Percentiles rank a stretch among this genome's conserved stretches.
Conservation (phyloP, 2,888 invertebrate species). For the Ctenicera cuprea region DNA sequence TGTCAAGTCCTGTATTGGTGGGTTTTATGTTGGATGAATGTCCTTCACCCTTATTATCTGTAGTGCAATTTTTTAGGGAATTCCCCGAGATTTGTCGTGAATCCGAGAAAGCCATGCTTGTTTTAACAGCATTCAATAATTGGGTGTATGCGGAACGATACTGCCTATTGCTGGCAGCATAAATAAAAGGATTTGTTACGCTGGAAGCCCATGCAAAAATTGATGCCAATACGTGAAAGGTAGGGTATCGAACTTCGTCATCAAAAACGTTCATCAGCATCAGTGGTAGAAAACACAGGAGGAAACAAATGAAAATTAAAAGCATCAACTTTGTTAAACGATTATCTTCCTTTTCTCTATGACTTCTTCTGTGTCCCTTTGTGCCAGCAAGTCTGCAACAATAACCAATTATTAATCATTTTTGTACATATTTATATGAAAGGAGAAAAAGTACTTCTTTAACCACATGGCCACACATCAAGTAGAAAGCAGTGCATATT, state of each 20-base stretch:
- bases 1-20: neutral
- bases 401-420: no score
- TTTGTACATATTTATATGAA: no score
- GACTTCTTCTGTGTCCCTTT: slow-evolving; percentile 59
- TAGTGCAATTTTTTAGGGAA: slow-evolving; percentile 53
- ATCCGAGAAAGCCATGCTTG: slow-evolving; percentile 64
- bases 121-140: slow-evolving; percentile 71
- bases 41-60: slow-evolving; percentile 35
- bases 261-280: slow-evolving; percentile 93
- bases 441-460: no score
- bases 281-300: slow-evolving; percentile 90
- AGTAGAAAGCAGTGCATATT: no score
- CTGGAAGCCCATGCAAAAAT: slow-evolving; percentile 93
- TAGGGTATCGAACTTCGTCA: slow-evolving; percentile 83
- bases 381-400: slow-evolving; percentile 62
- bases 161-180: slow-evolving; percentile 91
- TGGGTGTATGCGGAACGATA: slow-evolving; percentile 81
- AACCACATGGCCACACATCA: no score
- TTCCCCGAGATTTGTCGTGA: slow-evolving; percentile 55
- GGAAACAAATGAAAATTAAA: slow-evolving; percentile 90
- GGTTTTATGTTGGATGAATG: slow-evolving; percentile 36
- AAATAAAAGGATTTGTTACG: slow-evolving; percentile 92
- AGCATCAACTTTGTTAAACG: slow-evolving; percentile 91
- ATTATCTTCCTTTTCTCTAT: slow-evolving; percentile 81
- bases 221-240: slow-evolving; percentile 88